Evolutionary conservation across 1,140 invertebrate genomes (phyloP).

Genomic region (Temnothorax longispinosus): DNA sequence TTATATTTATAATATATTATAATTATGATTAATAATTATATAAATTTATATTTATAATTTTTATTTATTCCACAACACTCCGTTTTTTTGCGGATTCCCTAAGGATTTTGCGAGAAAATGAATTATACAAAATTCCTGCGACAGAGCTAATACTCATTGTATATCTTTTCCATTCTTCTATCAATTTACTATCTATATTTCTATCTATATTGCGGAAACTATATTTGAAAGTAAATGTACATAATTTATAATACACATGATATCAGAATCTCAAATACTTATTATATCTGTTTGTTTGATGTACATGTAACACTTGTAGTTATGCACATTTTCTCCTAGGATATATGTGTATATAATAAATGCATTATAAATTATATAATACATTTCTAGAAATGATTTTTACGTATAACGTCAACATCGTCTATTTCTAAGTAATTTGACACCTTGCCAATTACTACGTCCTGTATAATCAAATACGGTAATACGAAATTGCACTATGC

Average conservation of each 20-base stretch:
- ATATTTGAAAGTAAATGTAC: slow-evolving; percentile 2
- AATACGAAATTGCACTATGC: not conserved
- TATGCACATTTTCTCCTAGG: not conserved
- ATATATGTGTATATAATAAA: slow-evolving; percentile 26
- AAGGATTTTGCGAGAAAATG: too few species aligned
- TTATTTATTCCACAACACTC: too few species aligned
- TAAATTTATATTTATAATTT: too few species aligned
- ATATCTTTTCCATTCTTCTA: slow-evolving; percentile 5
- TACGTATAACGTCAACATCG: not conserved
- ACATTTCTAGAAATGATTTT: not conserved
- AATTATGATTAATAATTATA: too few species aligned
- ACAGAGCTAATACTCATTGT: not conserved
- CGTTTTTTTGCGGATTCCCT: too few species aligned
- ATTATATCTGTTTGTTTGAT: slow-evolving; percentile 28
- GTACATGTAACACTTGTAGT: slow-evolving; percentile 1
- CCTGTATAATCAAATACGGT: not conserved
- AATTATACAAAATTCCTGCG: too few species aligned
- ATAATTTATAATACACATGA: not conserved
- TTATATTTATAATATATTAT: too few species aligned
- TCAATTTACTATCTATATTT: not conserved
- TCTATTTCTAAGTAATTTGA: slow-evolving; percentile 16
- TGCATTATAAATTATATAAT: slow-evolving; percentile 26
- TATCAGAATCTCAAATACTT: slow-evolving; percentile 1
- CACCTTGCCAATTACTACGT: not conserved
- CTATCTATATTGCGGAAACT: not conserved